Conservation (phyloP, 1,140 invertebrate genomes). For the Cydia splendana region DNA sequence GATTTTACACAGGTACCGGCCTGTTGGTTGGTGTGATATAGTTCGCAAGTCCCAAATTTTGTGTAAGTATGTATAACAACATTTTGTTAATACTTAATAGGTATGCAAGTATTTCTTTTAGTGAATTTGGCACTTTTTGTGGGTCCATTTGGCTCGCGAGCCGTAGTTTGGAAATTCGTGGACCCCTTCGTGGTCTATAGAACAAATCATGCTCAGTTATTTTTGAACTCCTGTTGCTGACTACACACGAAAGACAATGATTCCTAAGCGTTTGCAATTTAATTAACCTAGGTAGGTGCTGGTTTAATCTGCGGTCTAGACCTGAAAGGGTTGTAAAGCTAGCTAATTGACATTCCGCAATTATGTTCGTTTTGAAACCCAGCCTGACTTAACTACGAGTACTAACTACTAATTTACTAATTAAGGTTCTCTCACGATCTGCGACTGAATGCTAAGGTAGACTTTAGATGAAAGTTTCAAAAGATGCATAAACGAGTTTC, state of each 20-base stretch:
- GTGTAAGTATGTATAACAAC: no score
- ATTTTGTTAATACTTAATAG: no score
- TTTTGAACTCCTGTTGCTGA: no score
- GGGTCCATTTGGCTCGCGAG: no score
- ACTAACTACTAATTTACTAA: slow-evolving; percentile 12
- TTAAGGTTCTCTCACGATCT: background rate
- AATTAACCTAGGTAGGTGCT: background rate
- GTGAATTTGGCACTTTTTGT: no score
- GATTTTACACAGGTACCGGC: no score
- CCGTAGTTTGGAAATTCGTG: no score
- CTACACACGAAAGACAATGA: background rate
- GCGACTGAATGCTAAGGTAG: background rate
- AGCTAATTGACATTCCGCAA: slow-evolving; percentile 1
- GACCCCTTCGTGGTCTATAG: no score
- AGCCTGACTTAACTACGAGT: background rate
- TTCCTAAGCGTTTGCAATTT: background rate
- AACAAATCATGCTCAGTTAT: no score
- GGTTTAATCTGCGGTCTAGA: slow-evolving; percentile 10
- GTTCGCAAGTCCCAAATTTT: no score
- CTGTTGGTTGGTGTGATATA: no score
- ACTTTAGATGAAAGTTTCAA: background rate
- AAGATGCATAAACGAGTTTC: background rate
- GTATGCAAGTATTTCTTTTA: no score
- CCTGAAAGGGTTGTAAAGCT: background rate
- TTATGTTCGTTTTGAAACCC: slow-evolving; percentile 8